Evolutionary conservation across 2,113 vertebrate species (phyloP).

Genomic region (Rhinoptilus africanus): DNA sequence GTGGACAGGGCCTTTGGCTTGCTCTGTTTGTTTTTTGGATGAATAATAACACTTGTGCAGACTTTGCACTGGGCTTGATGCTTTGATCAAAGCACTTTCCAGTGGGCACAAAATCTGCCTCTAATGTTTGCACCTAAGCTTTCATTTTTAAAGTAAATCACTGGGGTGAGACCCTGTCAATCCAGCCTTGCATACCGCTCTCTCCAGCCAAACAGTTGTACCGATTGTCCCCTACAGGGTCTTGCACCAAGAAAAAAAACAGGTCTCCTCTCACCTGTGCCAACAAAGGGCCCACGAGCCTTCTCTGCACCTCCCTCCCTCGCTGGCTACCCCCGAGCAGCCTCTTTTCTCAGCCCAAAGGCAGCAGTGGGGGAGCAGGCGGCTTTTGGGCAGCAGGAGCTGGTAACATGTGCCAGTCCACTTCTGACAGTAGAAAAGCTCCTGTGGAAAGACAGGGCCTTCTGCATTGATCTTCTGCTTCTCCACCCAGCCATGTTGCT

Average conservation of each 20-base stretch:
- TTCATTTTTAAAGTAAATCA: slow-evolving; percentile 8
- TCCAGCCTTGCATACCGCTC: background rate
- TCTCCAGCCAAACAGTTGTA: background rate
- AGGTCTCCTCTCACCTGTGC: background rate
- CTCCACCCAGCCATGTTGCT: background rate
- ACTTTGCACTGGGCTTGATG: background rate
- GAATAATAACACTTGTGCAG: slow-evolving; percentile 7
- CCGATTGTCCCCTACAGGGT: background rate
- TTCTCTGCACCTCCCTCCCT: background rate
- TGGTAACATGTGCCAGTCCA: accelerated
- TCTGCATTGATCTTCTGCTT: background rate
- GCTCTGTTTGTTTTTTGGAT: slow-evolving; percentile 31
- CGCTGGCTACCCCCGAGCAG: background rate
- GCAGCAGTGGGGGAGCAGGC: background rate
- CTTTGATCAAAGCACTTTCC: slow-evolving; percentile 41
- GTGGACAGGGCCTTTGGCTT: slow-evolving; percentile 35
- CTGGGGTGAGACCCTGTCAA: background rate
- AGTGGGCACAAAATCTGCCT: slow-evolving; percentile 1
- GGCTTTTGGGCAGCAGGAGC: background rate
- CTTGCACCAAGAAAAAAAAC: background rate
- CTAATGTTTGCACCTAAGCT: slow-evolving; percentile 23
- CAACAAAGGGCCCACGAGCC: background rate
- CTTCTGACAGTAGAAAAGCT: background rate
- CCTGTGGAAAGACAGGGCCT: background rate
- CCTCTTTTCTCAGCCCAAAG: background rate